Percentiles rank a stretch among this genome's conserved stretches.
phyloP scores from a whole-genome alignment of 2,113 vertebrate species.

The Coptodon bakossiorum region DNA sequence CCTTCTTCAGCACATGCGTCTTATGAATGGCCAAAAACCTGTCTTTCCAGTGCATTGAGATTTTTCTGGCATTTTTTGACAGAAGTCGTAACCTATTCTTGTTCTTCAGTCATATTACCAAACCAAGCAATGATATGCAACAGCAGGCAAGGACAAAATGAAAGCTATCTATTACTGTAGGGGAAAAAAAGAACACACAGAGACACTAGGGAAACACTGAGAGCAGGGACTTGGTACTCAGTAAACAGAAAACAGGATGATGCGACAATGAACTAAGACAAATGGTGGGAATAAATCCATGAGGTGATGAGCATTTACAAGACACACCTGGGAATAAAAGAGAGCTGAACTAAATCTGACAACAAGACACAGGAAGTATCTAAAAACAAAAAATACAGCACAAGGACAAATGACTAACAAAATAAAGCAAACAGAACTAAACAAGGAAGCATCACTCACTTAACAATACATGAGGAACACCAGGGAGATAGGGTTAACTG shows the following conservation, averaged over 20 bases:
- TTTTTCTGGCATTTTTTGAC: background rate
- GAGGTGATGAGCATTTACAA: background rate
- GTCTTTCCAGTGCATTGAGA: background rate
- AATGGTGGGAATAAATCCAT: background rate
- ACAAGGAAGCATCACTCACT: background rate
- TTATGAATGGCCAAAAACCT: background rate
- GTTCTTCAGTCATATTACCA: background rate
- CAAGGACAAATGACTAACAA: background rate
- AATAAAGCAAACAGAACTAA: background rate
- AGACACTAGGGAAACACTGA: background rate
- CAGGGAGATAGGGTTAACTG: background rate
- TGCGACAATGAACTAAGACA: background rate
- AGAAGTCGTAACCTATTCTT: accelerated
- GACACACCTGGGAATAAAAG: background rate
- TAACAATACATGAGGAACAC: background rate
- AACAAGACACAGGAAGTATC: background rate
- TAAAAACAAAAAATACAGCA: background rate
- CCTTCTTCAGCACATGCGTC: background rate
- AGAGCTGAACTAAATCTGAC: background rate
- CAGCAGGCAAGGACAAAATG: background rate
- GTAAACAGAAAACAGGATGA: background rate
- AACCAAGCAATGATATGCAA: background rate
- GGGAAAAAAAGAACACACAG: background rate
- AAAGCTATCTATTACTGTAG: background rate
- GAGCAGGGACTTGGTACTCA: background rate